These are phyloP conservation scores for Sciaenops ocellatus DNA, from an alignment of 2,797 vertebrate species.

Conservation along the genomic window DNA sequence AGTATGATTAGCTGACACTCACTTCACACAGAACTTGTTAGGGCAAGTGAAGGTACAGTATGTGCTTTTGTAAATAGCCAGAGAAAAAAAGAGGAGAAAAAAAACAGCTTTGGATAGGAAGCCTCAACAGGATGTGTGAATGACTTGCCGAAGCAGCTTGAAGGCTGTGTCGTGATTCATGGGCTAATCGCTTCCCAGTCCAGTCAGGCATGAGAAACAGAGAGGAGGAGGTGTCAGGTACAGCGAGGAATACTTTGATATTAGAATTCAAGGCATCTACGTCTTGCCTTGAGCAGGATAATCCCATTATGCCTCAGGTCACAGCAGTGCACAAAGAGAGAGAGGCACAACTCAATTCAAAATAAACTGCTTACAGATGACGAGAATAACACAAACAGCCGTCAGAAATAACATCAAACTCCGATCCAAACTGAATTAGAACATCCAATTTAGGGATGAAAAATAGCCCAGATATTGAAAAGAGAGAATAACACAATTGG, in stretches of 20 bases:
- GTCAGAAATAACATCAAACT: slow-evolving; percentile 77
- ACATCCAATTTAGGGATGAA: slow-evolving; percentile 70
- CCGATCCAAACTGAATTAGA: slow-evolving; percentile 75
- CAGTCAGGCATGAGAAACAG: slow-evolving; percentile 75
- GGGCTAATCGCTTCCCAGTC: slow-evolving; percentile 67
- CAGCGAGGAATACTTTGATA: slow-evolving; percentile 75
- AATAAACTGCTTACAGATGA: slow-evolving; percentile 80
- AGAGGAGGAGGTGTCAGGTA: slow-evolving; percentile 74
- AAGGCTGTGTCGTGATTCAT: slow-evolving; percentile 65
- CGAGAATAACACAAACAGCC: slow-evolving; percentile 72
- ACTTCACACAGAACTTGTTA: slow-evolving; percentile 22
- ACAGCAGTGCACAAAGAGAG: slow-evolving; percentile 58
- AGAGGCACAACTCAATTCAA: slow-evolving; percentile 72
- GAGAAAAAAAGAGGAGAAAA: not conserved
- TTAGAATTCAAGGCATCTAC: slow-evolving; percentile 77
- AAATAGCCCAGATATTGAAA: slow-evolving; percentile 74
- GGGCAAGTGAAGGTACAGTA: slow-evolving; percentile 48
- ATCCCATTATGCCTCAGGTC: slow-evolving; percentile 81
- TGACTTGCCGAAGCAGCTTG: slow-evolving; percentile 62
- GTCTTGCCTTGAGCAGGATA: slow-evolving; percentile 79
- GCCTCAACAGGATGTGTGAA: slow-evolving; percentile 60
- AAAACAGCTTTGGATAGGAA: slow-evolving; percentile 25
- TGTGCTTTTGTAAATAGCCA: slow-evolving; percentile 37
- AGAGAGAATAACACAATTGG: slow-evolving; percentile 63
- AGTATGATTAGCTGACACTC: slow-evolving; percentile 37